A percentile compares a stretch with the other conserved stretches of the same genome.
These are phyloP conservation scores for Pedetes capensis DNA, from an alignment of 2,113 vertebrate species.

Conservation along the genomic window DNA sequence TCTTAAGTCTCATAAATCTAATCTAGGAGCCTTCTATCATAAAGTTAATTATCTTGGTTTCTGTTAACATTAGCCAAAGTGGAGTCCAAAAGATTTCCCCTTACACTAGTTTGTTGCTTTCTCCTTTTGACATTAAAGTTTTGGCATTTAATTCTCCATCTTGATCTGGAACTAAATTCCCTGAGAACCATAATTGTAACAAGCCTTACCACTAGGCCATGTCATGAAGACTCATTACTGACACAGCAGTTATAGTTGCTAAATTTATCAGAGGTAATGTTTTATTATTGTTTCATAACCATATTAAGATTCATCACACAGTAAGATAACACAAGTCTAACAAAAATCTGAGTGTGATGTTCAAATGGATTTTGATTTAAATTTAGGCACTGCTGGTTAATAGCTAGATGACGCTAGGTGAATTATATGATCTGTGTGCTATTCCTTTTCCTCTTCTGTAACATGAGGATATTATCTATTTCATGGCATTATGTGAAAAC, in stretches of 20 bases:
- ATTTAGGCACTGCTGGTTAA: neutral
- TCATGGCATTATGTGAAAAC: neutral
- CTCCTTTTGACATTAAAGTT: slow-evolving; percentile 2
- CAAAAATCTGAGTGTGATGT: neutral
- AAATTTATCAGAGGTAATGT: neutral
- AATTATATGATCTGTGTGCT: neutral
- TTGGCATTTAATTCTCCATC: slow-evolving; percentile 29
- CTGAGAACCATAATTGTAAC: neutral
- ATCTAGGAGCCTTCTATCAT: neutral
- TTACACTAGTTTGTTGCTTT: slow-evolving; percentile 3
- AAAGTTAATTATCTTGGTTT: slow-evolving; percentile 44
- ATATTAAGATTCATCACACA: neutral
- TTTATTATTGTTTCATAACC: neutral
- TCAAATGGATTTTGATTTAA: neutral
- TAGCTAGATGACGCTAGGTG: neutral
- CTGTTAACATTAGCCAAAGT: slow-evolving; percentile 34
- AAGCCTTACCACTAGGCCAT: neutral
- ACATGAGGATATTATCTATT: neutral
- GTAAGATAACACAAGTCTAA: neutral
- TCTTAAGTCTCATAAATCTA: slow-evolving; percentile 32
- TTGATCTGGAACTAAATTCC: neutral
- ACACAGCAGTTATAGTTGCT: slow-evolving; percentile 33
- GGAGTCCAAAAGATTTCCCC: neutral
- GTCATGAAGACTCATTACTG: neutral
- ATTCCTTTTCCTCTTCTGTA: neutral